phyloP scores from a whole-genome alignment of 2,797 vertebrate species.

The Phrynocephalus vlangalii region DNA sequence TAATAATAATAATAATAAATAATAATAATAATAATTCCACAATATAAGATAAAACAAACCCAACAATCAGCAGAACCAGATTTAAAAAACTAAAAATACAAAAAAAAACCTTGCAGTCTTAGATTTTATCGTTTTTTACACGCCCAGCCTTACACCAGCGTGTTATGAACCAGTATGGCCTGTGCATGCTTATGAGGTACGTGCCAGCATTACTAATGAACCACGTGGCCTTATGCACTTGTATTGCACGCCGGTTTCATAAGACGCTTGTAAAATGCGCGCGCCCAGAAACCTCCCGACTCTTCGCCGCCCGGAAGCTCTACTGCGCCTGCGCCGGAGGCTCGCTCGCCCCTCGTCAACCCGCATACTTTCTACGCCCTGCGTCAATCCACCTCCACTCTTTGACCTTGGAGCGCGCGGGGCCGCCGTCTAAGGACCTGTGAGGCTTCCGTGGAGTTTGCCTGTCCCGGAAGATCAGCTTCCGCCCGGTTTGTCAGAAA shows the following conservation, averaged over 20 bases:
- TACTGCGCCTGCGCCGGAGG: not conserved
- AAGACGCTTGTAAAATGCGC: not conserved
- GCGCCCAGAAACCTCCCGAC: not conserved
- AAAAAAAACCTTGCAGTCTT: too few relatives aligned
- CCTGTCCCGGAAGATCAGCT: not conserved
- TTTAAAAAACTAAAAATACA: too few relatives aligned
- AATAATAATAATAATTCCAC: too few relatives aligned
- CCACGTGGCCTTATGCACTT: fast-evolving
- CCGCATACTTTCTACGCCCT: too few relatives aligned
- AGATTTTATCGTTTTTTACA: not conserved
- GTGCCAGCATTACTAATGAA: too few relatives aligned
- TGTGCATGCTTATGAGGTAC: not conserved
- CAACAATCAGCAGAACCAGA: too few relatives aligned
- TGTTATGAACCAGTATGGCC: not conserved
- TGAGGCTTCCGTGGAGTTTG: fast-evolving
- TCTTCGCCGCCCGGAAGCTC: not conserved
- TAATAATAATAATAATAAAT: too few relatives aligned
- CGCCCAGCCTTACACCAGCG: not conserved
- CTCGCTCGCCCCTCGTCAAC: too few relatives aligned
- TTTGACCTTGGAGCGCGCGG: conserved; percentile 32
- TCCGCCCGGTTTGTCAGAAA: not conserved
- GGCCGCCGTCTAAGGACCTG: not conserved
- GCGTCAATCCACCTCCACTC: not conserved
- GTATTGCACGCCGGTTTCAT: not conserved
- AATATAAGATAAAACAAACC: too few relatives aligned